A percentile compares a stretch with the other conserved stretches of the same genome.
Conservation (phyloP, 2,888 invertebrate species). For the Drosophila atroscutellata region DNA sequence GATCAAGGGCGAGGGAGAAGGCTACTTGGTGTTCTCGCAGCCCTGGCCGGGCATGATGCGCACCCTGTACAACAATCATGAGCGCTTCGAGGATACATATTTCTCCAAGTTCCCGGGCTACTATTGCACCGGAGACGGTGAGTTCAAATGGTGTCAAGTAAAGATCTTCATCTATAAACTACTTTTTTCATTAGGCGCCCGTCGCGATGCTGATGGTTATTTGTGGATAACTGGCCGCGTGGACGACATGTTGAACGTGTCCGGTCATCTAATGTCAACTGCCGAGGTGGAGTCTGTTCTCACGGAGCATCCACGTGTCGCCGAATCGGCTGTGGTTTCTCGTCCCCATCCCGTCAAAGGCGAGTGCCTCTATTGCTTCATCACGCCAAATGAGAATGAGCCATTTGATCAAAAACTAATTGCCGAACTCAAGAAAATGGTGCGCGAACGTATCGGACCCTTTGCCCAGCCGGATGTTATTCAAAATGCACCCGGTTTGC, state of each 20-base stretch:
- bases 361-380: slow-evolving; percentile 98
- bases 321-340: slow-evolving; percentile 98
- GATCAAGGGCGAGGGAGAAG: slow-evolving; percentile 95
- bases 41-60: slow-evolving; percentile 99
- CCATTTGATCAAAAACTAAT: slow-evolving; percentile 89
- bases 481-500: slow-evolving; percentile 96
- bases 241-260: slow-evolving; percentile 99
- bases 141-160: slow-evolving; percentile 57
- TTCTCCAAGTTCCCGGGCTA: slow-evolving; percentile 98
- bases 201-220: slow-evolving; percentile 96
- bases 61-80: slow-evolving; percentile 95
- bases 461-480: slow-evolving; percentile 98
- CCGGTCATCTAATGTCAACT: slow-evolving; percentile 98
- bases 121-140: slow-evolving; percentile 99
- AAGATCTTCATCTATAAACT: not conserved
- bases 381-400: slow-evolving; percentile 93
- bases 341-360: slow-evolving; percentile 98
- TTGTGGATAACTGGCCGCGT: slow-evolving; percentile 98
- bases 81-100: slow-evolving; percentile 95
- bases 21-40: slow-evolving; percentile 95
- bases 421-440: slow-evolving; percentile 90
- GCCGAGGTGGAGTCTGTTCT: slow-evolving; percentile 95
- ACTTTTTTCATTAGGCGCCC: slow-evolving; percentile 89
- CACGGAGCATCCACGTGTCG: slow-evolving; percentile 91
- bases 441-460: slow-evolving; percentile 96